Base-by-base conservation (phyloP, 53 echinoderm and acorn worm species). In the Echinarachnius parma region DNA sequence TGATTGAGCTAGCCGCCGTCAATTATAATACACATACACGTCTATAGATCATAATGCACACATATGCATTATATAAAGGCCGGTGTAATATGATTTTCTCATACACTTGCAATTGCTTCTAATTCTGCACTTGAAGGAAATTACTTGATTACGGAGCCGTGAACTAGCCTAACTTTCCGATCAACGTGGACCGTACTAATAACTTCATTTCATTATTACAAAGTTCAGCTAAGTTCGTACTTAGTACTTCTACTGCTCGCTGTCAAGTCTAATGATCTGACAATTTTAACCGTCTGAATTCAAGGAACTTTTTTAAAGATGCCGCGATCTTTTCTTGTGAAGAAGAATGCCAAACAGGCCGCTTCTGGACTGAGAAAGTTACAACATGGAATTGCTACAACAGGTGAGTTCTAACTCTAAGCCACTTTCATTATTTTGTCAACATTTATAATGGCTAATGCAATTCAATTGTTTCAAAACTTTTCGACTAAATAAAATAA, bases 291-390 rank as follows among this genome's bases (percentile, higher is more conserved):
- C 13, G 7, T 39, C 7, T 13, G 39, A 39, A 39, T 9, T 33
- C 2, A 28, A 57, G 18, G 31, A 22, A 62, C 62, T 62, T 62
- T 42, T 37, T 36, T 62, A 21, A 52, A 68, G 52, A 83, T 83
- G 83, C 83, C 83, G 34, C 14, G 77, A 26, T 83, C 83, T 35
- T 83, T 83, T 77, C 77, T 83, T n/a, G 83, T 83, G 20, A 83
- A 83, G 37, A 83, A 83, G 61, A 77, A 77, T 42, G 74, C 74
- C 1, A 72, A 72, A 34, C 74, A 72, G 42, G 57, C 74, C 19
- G 74, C 74, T 42, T 72, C 74, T 15, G 57, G 74, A 13, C 34
- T 66, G 25, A 83, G 56, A 24, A 76, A 77, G 22, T 22, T 66
- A 22, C 65, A 77, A 60, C 76, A 76, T 83, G 83, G 83, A 65